Percentiles rank a stretch among this genome's conserved stretches.
Conservation (phyloP, 2,888 invertebrate species). For the Epinotia demarniana region DNA sequence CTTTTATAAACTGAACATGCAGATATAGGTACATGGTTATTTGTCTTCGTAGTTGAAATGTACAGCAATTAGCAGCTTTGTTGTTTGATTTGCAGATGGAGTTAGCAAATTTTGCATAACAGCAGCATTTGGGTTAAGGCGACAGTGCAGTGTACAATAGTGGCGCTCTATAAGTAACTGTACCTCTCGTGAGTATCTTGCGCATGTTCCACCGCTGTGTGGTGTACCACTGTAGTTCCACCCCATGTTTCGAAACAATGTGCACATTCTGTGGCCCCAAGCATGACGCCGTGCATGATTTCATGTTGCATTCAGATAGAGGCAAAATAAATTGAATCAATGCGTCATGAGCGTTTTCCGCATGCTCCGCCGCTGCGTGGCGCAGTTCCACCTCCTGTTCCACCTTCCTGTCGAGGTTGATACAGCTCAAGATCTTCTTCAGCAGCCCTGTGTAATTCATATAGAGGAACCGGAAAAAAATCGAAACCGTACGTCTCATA, state of each 20-base stretch:
- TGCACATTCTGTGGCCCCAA: constrained; percentile 91
- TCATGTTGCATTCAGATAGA: not conserved
- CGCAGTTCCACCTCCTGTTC: constrained; percentile 93
- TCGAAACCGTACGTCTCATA: too few relatives aligned
- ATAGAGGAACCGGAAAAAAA: too few relatives aligned
- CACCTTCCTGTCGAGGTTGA: constrained; percentile 84
- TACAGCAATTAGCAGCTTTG: too few relatives aligned
- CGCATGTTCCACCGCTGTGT: constrained; percentile 91
- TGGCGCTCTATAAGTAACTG: constrained; percentile 53
- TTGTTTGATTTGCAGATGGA: too few relatives aligned
- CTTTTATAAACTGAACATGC: too few relatives aligned
- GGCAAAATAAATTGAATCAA: too few relatives aligned
- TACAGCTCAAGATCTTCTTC: constrained; percentile 92
- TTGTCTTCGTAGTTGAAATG: too few relatives aligned
- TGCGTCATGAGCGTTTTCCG: constrained; percentile 91
- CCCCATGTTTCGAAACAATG: constrained; percentile 92
- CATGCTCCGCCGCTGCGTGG: constrained; percentile 90
- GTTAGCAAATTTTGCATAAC: too few relatives aligned
- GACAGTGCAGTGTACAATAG: too few relatives aligned
- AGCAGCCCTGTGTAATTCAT: constrained; percentile 77
- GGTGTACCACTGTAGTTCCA: constrained; percentile 91
- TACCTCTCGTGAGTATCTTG: constrained; percentile 94
- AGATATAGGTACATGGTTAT: too few relatives aligned
- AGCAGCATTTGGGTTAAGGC: too few relatives aligned
- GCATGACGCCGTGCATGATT: not conserved